phyloP scores from a whole-genome alignment of 2,113 vertebrate genomes.

The Isurus oxyrinchus region DNA sequence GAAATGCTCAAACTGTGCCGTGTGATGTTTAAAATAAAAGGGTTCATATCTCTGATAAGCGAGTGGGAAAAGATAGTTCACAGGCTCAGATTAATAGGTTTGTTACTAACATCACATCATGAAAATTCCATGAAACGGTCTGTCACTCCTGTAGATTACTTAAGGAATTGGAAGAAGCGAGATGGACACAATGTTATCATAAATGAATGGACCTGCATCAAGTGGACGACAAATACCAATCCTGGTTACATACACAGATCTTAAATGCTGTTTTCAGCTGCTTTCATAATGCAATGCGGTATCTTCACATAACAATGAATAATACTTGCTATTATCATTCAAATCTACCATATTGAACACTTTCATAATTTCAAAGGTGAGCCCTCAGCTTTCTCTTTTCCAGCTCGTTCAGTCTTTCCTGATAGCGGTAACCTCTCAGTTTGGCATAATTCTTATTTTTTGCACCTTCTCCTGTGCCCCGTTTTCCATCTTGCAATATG shows the following conservation, averaged over 20 bases:
- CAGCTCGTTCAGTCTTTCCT: not conserved
- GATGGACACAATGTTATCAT: not conserved
- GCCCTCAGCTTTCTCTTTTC: no score
- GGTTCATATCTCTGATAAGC: not conserved
- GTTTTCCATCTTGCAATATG: not conserved
- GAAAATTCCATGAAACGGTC: not conserved
- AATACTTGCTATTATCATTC: not conserved
- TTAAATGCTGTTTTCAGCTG: not conserved
- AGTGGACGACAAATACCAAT: not conserved
- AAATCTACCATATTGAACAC: not conserved
- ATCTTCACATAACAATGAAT: not conserved
- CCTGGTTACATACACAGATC: not conserved
- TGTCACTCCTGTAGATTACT: not conserved
- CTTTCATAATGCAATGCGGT: not conserved
- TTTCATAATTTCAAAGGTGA: not conserved
- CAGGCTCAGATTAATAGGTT: not conserved
- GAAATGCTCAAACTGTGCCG: not conserved
- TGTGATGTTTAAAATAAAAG: not conserved
- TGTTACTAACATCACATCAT: not conserved
- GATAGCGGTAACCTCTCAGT: not conserved
- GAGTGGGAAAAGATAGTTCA: not conserved
- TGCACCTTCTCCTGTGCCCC: not conserved
- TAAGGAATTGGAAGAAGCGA: not conserved
- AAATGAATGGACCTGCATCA: not conserved
- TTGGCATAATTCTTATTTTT: not conserved